Evolutionary conservation across 1,140 invertebrate species (phyloP).

Genomic region (Drosophila lacteicornis): DNA sequence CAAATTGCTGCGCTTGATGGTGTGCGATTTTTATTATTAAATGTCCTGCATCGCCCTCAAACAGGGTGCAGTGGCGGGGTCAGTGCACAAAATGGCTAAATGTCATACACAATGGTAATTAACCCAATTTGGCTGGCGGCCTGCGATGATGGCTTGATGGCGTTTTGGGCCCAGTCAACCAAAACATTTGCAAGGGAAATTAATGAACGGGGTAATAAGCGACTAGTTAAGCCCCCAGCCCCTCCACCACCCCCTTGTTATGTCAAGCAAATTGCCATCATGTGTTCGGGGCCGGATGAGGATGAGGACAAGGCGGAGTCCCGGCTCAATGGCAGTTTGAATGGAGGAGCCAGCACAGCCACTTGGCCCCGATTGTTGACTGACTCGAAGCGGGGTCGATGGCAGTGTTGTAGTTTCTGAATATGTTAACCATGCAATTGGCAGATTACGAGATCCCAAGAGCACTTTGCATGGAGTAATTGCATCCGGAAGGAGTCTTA

Average conservation of each 20-base stretch:
- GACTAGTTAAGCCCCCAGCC: neutral
- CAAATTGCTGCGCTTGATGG: constrained; percentile 65
- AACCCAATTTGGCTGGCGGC: constrained; percentile 65
- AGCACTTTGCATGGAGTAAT: constrained; percentile 5
- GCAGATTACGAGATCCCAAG: constrained; percentile 33
- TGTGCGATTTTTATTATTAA: constrained; percentile 51
- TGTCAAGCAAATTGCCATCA: constrained; percentile 56
- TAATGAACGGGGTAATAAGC: constrained; percentile 56
- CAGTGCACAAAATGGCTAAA: constrained; percentile 49
- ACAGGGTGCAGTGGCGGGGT: neutral
- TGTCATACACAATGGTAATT: constrained; percentile 71
- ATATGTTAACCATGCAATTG: constrained; percentile 48
- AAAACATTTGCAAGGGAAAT: constrained; percentile 65
- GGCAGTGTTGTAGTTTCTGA: constrained; percentile 24
- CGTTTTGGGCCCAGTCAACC: constrained; percentile 19
- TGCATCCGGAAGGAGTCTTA: constrained; percentile 2
- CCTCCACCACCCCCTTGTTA: constrained; percentile 20
- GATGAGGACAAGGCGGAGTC: neutral
- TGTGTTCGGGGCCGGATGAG: constrained; percentile 19
- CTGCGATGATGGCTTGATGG: constrained; percentile 54
- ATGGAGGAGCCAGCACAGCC: constrained; percentile 15
- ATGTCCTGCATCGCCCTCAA: constrained; percentile 1
- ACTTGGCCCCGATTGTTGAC: constrained; percentile 50
- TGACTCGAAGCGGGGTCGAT: constrained; percentile 32
- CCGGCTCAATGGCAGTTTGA: constrained; percentile 31